phyloP scores from a whole-genome alignment of 2,797 vertebrate species.

The Hyperoplus immaculatus region DNA sequence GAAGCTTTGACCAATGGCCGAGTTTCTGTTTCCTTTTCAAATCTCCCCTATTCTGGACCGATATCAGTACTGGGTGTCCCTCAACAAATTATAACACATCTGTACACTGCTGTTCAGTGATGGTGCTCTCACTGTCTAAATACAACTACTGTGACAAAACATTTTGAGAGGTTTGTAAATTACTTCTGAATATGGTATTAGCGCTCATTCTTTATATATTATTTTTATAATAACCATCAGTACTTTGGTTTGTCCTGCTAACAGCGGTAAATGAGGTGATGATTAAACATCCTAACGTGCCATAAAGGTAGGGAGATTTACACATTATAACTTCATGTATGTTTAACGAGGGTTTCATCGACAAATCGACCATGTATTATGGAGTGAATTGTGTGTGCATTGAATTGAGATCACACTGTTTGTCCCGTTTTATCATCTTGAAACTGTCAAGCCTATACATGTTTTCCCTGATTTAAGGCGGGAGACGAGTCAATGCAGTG shows the following conservation, averaged over 20 bases:
- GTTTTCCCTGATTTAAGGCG: conserved; percentile 13
- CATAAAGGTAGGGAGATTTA: conserved; percentile 67
- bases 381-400: conserved; percentile 14
- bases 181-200: conserved; percentile 42
- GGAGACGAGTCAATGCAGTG: conserved; percentile 17
- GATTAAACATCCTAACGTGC: conserved; percentile 66
- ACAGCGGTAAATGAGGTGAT: conserved; percentile 22
- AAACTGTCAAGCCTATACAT: conserved; percentile 30
- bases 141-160: conserved; percentile 67
- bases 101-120: conserved; percentile 60
- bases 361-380: conserved; percentile 38
- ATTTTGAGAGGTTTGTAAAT: conserved; percentile 62
- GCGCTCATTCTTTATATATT: conserved; percentile 41
- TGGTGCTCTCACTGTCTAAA: conserved; percentile 67
- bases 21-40: neutral
- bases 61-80: conserved; percentile 8
- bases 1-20: neutral
- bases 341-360: conserved; percentile 34
- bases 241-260: conserved; percentile 40
- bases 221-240: conserved; percentile 51
- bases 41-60: neutral
- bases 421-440: conserved; percentile 31
- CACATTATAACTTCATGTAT: conserved; percentile 23
- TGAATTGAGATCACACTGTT: conserved; percentile 27
- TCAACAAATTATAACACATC: conserved; percentile 17